phyloP scores from a whole-genome alignment of 1,140 invertebrate genomes.

The Lasaia peninsularis region DNA sequence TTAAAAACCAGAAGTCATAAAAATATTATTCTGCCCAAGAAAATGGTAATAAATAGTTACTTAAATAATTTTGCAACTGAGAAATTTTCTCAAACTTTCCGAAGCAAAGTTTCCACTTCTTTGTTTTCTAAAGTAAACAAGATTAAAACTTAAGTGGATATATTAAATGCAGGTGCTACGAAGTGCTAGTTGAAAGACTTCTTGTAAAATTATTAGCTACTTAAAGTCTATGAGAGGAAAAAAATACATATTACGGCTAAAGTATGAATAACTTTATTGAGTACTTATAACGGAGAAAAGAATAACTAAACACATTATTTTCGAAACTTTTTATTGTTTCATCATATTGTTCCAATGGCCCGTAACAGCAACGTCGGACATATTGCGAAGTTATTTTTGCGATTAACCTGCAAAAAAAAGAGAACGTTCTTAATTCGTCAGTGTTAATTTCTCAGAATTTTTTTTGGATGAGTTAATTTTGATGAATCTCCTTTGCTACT shows the following conservation, averaged over 20 bases:
- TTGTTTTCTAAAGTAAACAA: constrained; percentile 10
- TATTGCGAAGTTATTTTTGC: not conserved
- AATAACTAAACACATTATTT: too few relatives aligned
- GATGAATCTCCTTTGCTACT: too few relatives aligned
- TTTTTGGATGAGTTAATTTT: too few relatives aligned
- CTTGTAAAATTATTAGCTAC: constrained; percentile 9
- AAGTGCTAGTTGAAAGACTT: constrained; percentile 3
- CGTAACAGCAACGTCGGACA: too few relatives aligned
- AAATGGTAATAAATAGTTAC: not conserved
- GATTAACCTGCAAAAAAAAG: not conserved
- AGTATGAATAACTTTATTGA: not conserved
- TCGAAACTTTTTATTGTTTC: too few relatives aligned
- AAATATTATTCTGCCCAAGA: not conserved
- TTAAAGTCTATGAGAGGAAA: not conserved
- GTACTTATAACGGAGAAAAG: too few relatives aligned
- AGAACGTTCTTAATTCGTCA: too few relatives aligned
- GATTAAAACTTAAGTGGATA: not conserved
- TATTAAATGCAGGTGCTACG: constrained; percentile 8
- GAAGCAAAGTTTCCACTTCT: constrained; percentile 3
- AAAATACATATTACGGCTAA: not conserved
- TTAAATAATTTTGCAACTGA: constrained; percentile 1
- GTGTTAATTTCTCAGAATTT: too few relatives aligned
- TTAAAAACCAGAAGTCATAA: not conserved
- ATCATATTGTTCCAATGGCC: too few relatives aligned
- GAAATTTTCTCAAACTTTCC: not conserved